Percentiles rank a stretch among this genome's conserved stretches.
Evolutionary conservation across 1,140 invertebrate species (phyloP).

Genomic region (Bombus turneri): DNA sequence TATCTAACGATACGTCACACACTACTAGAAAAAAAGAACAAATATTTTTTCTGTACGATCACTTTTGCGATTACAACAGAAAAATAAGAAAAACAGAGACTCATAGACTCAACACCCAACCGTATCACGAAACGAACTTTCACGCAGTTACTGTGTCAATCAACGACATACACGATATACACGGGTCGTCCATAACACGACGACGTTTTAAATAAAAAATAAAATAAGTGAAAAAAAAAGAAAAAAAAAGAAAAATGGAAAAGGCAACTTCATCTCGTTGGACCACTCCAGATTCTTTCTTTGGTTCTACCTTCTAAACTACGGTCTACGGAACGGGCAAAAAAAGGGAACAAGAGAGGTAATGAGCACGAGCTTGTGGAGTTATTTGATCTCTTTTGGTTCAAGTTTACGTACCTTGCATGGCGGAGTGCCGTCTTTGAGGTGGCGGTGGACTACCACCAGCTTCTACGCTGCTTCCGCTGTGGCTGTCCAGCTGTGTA

Average conservation of each 20-base stretch:
- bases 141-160: conserved; percentile 11
- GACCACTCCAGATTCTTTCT: conserved; percentile 44
- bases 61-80: conserved; percentile 3
- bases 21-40: background rate
- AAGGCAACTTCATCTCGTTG: conserved; percentile 6
- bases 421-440: conserved; percentile 83
- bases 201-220: background rate
- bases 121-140: background rate
- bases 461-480: conserved; percentile 85
- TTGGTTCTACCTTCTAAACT: conserved; percentile 58
- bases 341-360: conserved; percentile 42
- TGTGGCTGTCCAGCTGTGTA: conserved; percentile 89
- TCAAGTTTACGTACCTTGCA: conserved; percentile 81
- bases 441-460: conserved; percentile 81
- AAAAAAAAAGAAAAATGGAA: background rate
- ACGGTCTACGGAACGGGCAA: conserved; percentile 63
- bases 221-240: background rate
- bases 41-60: background rate
- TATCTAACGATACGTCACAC: conserved; percentile 18
- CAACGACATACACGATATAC: conserved; percentile 9
- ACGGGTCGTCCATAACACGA: background rate
- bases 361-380: conserved; percentile 58
- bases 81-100: conserved; percentile 21
- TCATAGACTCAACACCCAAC: conserved; percentile 20
- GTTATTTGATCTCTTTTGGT: conserved; percentile 36